Evolutionary conservation across 2,797 vertebrate species (phyloP), one percentile per base, ranked within the genome.

Genomic region (Spinus olivaceus): DNA sequence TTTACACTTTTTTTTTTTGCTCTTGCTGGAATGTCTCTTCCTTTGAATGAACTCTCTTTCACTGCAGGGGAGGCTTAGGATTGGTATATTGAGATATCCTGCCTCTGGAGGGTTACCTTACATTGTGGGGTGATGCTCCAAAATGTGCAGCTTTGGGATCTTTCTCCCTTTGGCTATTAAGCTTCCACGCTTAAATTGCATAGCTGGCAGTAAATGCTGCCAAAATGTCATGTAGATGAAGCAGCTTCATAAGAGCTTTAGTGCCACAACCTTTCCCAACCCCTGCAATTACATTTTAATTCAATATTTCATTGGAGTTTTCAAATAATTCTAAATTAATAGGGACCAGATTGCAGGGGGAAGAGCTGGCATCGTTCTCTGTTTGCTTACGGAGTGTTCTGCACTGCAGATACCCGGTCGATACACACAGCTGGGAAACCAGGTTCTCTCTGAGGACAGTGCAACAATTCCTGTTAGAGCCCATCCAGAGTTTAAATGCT

Each of bases 321-420:
- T 95, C 80, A 90, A 94, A 73, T 88, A 94, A 96, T 96, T 96
- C 96, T 94, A 88, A 94, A 96, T 96, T 96, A 97, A 97, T 96
- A 97, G 85, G 90, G 44, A 95, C 64, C 72, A 72, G 86, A 96
- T 89, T 94, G 95, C 88, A 92, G 63, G 61, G 61, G 57, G 93
- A 94, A 94, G 86, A 95, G 86, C 80, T 95, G 93, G 82, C 90
- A 79, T 73, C 14, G 1, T 50, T 81, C 39, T 60, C 25, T 17
- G 67, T 90, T 94, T 89, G 84, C 94, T 93, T 96, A 49, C 33
- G 4, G 70, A 86, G 61, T 86, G 44, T 86, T 94, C 88, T 96
- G 87, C 86, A 61, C 76, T 94, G 91, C 77, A 90, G 92, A 76
- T 93, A 76, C 59, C 61, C 39, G 3, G 66, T 85, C 15, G 35